phyloP scores from a whole-genome alignment of 1,140 invertebrate species.

The Drosophila sturtevanti region DNA sequence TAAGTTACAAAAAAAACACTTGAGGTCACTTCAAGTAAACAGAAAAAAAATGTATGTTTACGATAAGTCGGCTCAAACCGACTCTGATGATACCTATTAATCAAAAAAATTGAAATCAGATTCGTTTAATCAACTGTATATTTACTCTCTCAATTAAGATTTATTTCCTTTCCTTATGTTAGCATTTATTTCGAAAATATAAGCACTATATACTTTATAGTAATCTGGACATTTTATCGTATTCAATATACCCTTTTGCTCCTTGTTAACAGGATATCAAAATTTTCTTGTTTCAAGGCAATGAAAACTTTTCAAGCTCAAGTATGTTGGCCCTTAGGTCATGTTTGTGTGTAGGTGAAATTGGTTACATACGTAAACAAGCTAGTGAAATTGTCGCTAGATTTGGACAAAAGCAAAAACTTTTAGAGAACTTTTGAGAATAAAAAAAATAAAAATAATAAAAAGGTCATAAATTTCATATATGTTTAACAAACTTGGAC shows the following conservation, averaged over 20 bases:
- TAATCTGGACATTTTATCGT: too few species aligned
- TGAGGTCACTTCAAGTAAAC: constrained; percentile 11
- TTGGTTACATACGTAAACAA: not conserved
- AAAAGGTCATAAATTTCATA: not conserved
- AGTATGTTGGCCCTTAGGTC: constrained; percentile 30
- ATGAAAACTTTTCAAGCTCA: constrained; percentile 34
- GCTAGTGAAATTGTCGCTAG: not conserved
- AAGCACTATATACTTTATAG: too few species aligned
- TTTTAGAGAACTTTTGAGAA: not conserved
- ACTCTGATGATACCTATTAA: not conserved
- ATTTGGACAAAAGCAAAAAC: not conserved
- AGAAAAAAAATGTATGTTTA: not conserved
- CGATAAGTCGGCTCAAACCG: not conserved
- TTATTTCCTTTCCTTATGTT: too few species aligned
- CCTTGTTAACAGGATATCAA: not conserved
- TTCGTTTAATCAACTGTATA: too few species aligned
- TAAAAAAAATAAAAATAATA: too few species aligned
- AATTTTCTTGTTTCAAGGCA: not conserved
- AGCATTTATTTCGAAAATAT: too few species aligned
- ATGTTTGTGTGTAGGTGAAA: not conserved
- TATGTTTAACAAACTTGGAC: not conserved
- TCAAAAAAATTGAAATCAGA: too few species aligned
- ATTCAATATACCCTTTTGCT: too few species aligned
- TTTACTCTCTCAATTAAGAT: too few species aligned
- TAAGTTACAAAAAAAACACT: constrained; percentile 2